Evolutionary conservation across 2,888 invertebrate species (phyloP), one percentile per base, ranked within the genome.

Genomic region (Chrysolina haemoptera): DNA sequence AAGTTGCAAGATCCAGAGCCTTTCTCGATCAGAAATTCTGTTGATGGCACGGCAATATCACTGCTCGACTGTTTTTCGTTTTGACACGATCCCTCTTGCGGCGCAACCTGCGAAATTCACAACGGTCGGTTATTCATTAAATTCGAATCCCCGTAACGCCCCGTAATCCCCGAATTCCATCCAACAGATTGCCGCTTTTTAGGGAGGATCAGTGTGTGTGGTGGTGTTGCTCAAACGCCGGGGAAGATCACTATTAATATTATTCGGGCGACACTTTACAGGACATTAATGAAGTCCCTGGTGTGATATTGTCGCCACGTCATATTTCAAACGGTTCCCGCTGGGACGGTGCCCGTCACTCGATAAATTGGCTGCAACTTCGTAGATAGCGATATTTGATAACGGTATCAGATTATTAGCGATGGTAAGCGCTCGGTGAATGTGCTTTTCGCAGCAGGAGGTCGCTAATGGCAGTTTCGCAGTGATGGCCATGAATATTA

Each of bases 261-360:
- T 88, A 87, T 88, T 88, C 86, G 85, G 86, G 84, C 85, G 88
- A 88, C 88, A 87, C 85, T 88, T 88, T 88, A 84, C 88, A 85
- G 86, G 87, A 88, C 88, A 88, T 88, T 88, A 88, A 88, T 88
- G 88, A 88, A 87, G 88, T 88, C 88, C 88, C 88, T 83, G 76
- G 88, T 86, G 88, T 87, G 85, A 87, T 86, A 88, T 88, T 87
- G 87, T 87, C 86, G 87, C 84, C 86, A 86, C 85, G 87, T 87
- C 87, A 87, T 88, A 87, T 87, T 87, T 87, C 86, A 87, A 81
- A 18, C 12, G 18, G 40, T 50, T 73, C 76, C 78, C 78, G 77
- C 82, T 48, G 66, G 76, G 85, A 86, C 86, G 85, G 78, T 75
- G 80, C 82, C 80, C 82, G 85, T 85, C 85, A 84, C 83, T 82